Evolutionary conservation across 2,797 vertebrate genomes (phyloP).

Genomic region (Eurystomus glaucurus): DNA sequence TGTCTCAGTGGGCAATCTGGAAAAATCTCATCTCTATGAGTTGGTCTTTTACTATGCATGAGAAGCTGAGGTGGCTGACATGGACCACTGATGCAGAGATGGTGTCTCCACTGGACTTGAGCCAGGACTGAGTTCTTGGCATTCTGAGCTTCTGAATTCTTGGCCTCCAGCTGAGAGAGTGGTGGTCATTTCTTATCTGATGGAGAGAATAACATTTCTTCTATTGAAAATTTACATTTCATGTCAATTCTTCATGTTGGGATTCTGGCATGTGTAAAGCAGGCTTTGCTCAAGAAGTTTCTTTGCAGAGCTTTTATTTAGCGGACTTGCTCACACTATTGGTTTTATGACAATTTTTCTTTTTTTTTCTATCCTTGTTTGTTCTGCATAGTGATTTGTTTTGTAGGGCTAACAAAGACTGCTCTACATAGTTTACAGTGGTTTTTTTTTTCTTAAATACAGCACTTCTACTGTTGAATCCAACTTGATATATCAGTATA

Average conservation of each 20-base stretch:
- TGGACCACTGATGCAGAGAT: not conserved
- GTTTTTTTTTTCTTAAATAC: not conserved
- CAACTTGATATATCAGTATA: not conserved
- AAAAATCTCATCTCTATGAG: not conserved
- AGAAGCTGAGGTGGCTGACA: not conserved
- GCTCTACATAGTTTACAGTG: not conserved
- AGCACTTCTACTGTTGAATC: not conserved
- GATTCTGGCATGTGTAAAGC: not conserved
- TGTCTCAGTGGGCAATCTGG: not conserved
- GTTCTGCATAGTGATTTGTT: not conserved
- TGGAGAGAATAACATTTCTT: not conserved
- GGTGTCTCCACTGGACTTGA: not conserved
- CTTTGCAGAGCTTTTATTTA: not conserved
- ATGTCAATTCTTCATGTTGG: not conserved
- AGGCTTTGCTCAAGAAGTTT: not conserved
- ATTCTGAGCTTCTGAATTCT: not conserved
- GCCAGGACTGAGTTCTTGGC: not conserved
- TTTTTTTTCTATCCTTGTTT: not conserved
- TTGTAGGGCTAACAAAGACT: not conserved
- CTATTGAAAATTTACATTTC: not conserved
- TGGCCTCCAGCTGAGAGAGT: not conserved
- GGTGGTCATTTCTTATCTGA: accelerated
- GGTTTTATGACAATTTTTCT: not conserved
- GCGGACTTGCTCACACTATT: not conserved
- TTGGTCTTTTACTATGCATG: not conserved